phyloP scores from a whole-genome alignment of 92 coral and sea anemone species.

The Phenganax marumi region DNA sequence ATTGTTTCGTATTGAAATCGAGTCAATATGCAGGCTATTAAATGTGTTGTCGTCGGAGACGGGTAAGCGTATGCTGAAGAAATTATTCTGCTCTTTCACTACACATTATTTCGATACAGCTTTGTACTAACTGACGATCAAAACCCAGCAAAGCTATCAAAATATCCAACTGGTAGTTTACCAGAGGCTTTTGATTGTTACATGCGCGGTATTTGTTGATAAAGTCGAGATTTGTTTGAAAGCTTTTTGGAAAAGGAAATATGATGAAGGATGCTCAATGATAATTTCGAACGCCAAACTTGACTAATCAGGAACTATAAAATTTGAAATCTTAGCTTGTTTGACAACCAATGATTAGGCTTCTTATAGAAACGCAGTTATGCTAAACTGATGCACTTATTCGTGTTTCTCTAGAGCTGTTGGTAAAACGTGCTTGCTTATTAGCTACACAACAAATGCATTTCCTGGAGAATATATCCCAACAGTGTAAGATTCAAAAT shows the following conservation, averaged over 20 bases:
- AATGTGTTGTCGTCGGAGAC: conserved; percentile 99
- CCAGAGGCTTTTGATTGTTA: neutral
- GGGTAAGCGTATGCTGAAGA: conserved; percentile 66
- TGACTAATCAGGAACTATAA: conserved; percentile 15
- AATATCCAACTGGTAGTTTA: conserved; percentile 13
- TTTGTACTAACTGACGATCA: conserved; percentile 5
- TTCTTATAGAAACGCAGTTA: neutral
- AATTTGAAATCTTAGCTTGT: neutral
- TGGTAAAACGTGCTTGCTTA: conserved; percentile 92
- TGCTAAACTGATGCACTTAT: conserved; percentile 2
- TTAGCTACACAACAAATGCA: conserved; percentile 98
- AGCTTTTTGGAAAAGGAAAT: neutral
- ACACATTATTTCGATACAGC: neutral
- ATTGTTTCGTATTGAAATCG: conserved; percentile 2
- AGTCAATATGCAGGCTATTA: conserved; percentile 90
- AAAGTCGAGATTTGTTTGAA: neutral
- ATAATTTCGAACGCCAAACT: conserved; percentile 13
- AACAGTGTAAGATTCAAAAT: conserved; percentile 81
- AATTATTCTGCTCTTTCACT: neutral
- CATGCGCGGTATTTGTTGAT: neutral
- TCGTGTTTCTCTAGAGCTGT: conserved; percentile 71
- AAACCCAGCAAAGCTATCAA: conserved; percentile 7
- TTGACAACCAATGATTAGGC: conserved; percentile 17
- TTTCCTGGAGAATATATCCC: conserved; percentile 99
- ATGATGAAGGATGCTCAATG: neutral